phyloP scores from a whole-genome alignment of 2,113 vertebrate genomes.

The Dromas ardeola region DNA sequence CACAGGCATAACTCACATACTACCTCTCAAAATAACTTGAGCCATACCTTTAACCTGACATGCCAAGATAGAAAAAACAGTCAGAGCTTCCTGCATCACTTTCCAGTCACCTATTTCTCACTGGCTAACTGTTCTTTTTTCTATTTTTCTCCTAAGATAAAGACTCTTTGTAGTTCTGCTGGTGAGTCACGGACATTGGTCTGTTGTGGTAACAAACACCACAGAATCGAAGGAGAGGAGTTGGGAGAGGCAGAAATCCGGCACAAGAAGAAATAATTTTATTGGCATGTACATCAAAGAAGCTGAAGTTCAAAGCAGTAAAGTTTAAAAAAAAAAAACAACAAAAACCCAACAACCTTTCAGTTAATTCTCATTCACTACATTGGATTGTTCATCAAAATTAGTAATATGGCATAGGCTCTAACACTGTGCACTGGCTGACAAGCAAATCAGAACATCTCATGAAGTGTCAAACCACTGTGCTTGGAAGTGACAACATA shows the following conservation, averaged over 20 bases:
- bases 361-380: background rate
- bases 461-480: background rate
- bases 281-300: conserved; percentile 44
- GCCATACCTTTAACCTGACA: background rate
- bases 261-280: conserved; percentile 50
- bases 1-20: background rate
- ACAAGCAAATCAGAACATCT: background rate
- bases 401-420: background rate
- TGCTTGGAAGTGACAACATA: background rate
- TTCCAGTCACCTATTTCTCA: background rate
- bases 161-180: background rate
- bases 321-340: background rate
- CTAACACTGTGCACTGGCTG: background rate
- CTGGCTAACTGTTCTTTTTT: background rate
- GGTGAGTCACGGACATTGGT: background rate
- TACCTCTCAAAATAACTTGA: background rate
- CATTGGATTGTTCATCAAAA: background rate
- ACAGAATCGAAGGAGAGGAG: background rate
- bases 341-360: background rate
- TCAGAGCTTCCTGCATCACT: background rate
- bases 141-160: background rate
- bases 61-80: background rate
- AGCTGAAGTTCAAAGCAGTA: conserved; percentile 20
- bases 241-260: background rate
- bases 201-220: background rate